Evolutionary conservation across 1,140 invertebrate genomes (phyloP).

Genomic region (Sycobia sp.): DNA sequence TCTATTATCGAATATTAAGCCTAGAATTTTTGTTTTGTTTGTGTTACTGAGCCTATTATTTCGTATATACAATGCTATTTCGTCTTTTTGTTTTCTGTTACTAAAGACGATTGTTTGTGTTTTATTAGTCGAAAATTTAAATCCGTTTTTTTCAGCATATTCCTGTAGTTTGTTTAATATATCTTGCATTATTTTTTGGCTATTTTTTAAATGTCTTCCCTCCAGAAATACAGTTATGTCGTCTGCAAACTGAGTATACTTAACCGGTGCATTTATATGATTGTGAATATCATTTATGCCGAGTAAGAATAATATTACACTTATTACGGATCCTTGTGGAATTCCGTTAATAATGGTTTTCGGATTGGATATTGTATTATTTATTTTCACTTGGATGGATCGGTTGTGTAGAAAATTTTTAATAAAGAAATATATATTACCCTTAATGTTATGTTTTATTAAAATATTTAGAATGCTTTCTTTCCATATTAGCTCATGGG

Average conservation of each 20-base stretch:
- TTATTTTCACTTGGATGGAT: neutral
- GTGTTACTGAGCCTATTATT: neutral
- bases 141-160: neutral
- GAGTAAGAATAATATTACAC: neutral
- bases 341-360: neutral
- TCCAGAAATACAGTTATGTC: neutral
- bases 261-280: neutral
- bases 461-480: too few relatives aligned
- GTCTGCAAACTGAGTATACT: neutral
- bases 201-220: slow-evolving; percentile 1
- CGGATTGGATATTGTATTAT: neutral
- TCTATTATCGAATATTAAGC: neutral
- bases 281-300: neutral
- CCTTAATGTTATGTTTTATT: too few relatives aligned
- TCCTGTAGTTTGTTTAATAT: neutral
- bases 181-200: neutral
- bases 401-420: slow-evolving; percentile 31
- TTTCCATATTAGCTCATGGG: neutral
- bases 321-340: slow-evolving; percentile 3
- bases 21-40: slow-evolving; percentile 3
- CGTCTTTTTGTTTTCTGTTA: neutral
- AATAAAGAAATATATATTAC: too few relatives aligned
- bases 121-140: neutral
- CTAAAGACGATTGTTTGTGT: neutral
- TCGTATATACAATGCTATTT: neutral